These are phyloP conservation scores for Muschampia plurimacula DNA, from an alignment of 2,888 invertebrate species.

Conservation along the genomic window DNA sequence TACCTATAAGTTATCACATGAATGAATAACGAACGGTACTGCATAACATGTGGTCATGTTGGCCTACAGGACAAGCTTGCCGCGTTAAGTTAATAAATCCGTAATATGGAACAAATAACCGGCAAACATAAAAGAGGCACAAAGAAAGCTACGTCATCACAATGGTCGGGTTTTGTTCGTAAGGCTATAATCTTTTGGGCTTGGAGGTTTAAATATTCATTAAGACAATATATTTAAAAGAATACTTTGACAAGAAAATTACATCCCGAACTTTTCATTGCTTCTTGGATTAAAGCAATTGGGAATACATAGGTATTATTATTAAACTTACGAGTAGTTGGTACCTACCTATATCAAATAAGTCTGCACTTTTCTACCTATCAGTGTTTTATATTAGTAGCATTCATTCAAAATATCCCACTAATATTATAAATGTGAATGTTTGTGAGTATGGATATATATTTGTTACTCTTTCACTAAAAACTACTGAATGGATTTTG, in stretches of 20 bases:
- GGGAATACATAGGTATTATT: too few relatives aligned
- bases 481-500: too few relatives aligned
- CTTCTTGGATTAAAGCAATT: slow-evolving; percentile 3
- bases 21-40: slow-evolving; percentile 25
- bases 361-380: not conserved
- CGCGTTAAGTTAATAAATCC: slow-evolving; percentile 29
- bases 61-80: slow-evolving; percentile 28
- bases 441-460: too few relatives aligned
- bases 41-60: slow-evolving; percentile 30
- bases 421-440: too few relatives aligned
- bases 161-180: slow-evolving; percentile 31
- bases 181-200: slow-evolving; percentile 36
- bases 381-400: too few relatives aligned
- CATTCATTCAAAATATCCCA: too few relatives aligned
- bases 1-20: slow-evolving; percentile 26
- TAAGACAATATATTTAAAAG: slow-evolving; percentile 33
- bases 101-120: slow-evolving; percentile 38
- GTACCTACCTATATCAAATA: not conserved
- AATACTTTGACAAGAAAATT: slow-evolving; percentile 37
- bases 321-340: not conserved
- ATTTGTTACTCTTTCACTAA: too few relatives aligned
- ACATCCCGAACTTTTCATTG: slow-evolving; percentile 3
- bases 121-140: slow-evolving; percentile 34
- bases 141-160: slow-evolving; percentile 38
- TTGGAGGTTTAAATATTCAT: slow-evolving; percentile 37